Evolutionary conservation across 2,113 vertebrate species (phyloP).

Genomic region (Toxostoma redivivum): DNA sequence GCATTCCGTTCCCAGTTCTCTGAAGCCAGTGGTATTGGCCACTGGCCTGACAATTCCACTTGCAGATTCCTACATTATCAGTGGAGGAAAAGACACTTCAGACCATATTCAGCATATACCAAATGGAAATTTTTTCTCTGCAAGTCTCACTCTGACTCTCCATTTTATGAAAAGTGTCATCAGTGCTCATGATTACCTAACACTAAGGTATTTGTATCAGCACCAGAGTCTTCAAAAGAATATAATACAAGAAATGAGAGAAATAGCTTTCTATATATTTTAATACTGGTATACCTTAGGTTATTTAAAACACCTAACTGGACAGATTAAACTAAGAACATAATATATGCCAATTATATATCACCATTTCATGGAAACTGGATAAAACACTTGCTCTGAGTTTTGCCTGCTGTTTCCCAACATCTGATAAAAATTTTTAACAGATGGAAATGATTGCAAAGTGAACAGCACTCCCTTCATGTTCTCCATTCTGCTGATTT

Average conservation of each 20-base stretch:
- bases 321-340: conserved; percentile 33
- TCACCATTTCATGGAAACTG: conserved; percentile 36
- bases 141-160: neutral
- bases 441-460: conserved; percentile 72
- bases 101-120: neutral
- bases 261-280: neutral
- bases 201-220: neutral
- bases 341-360: conserved; percentile 17
- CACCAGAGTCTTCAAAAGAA: neutral
- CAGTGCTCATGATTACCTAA: neutral
- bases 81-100: neutral
- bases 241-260: neutral
- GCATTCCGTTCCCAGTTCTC: neutral
- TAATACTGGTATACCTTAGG: neutral
- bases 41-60: neutral
- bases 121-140: neutral
- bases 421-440: conserved; percentile 76
- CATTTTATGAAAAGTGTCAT: neutral
- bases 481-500: conserved; percentile 62
- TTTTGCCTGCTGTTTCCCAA: conserved; percentile 54
- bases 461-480: conserved; percentile 64
- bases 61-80: neutral
- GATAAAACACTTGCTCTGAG: conserved; percentile 46
- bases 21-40: neutral
- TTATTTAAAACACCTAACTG: neutral